A percentile compares a stretch with the other conserved stretches of the same genome.
Evolutionary conservation across 2,888 invertebrate genomes (phyloP).

Genomic region (Andrena camellia): DNA sequence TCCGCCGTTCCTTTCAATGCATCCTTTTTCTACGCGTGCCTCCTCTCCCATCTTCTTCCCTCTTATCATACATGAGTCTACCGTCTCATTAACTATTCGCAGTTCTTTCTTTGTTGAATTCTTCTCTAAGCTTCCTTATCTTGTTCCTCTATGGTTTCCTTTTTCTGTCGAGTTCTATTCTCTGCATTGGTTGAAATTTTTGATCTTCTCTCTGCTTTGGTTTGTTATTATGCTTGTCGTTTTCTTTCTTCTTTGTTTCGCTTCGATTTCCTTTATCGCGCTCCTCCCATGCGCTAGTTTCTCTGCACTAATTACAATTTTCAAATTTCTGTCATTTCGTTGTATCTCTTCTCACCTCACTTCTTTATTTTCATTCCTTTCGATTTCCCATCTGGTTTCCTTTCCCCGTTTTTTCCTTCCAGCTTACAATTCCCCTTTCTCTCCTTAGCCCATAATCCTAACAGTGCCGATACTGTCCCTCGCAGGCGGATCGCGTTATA

Average conservation of each 20-base stretch:
- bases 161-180: background rate
- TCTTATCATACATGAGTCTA: background rate
- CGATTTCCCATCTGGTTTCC: background rate
- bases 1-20: conserved; percentile 24
- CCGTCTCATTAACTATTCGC: background rate
- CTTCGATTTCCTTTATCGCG: conserved; percentile 4
- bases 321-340: background rate
- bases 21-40: conserved; percentile 10
- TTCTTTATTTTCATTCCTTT: background rate
- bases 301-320: background rate
- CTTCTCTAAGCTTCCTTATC: background rate
- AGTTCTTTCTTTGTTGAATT: background rate
- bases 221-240: background rate
- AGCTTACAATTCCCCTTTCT: background rate
- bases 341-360: background rate
- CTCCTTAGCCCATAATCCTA: conserved; percentile 2
- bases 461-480: background rate
- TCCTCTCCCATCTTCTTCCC: background rate
- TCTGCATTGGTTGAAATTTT: no score
- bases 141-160: background rate
- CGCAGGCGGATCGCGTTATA: background rate
- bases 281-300: background rate
- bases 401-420: background rate
- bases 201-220: no score
- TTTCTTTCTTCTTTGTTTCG: background rate